phyloP scores from a whole-genome alignment of 2,797 vertebrate species.

The Pipistrellus kuhlii region DNA sequence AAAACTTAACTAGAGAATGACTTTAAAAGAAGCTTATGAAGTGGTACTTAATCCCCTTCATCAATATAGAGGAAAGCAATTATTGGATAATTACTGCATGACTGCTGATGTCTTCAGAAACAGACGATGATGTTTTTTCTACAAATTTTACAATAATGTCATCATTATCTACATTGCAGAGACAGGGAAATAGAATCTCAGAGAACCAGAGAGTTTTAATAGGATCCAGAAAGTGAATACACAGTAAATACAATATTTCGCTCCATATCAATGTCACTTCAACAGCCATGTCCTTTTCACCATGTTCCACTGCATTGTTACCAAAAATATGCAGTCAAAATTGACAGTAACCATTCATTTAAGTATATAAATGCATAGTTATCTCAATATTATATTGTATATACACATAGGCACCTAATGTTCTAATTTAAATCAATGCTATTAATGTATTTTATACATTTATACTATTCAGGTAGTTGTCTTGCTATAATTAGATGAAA shows the following conservation, averaged over 20 bases:
- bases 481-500: background rate
- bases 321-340: background rate
- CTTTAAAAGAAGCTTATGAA: background rate
- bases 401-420: background rate
- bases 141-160: background rate
- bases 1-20: background rate
- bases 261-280: background rate
- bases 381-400: background rate
- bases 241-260: background rate
- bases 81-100: background rate
- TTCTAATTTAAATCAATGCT: background rate
- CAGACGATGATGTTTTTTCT: too few species aligned
- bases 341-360: background rate
- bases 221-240: background rate
- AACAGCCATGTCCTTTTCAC: background rate
- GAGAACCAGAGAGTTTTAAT: background rate
- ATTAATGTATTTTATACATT: background rate
- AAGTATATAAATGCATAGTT: background rate
- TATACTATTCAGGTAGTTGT: background rate
- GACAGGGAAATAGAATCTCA: background rate
- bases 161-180: background rate
- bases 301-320: background rate
- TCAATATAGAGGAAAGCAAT: background rate
- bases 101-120: background rate
- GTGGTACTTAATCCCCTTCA: background rate